These are phyloP conservation scores for Sprattus sprattus DNA, from an alignment of 2,113 vertebrate species.

Conservation along the genomic window DNA sequence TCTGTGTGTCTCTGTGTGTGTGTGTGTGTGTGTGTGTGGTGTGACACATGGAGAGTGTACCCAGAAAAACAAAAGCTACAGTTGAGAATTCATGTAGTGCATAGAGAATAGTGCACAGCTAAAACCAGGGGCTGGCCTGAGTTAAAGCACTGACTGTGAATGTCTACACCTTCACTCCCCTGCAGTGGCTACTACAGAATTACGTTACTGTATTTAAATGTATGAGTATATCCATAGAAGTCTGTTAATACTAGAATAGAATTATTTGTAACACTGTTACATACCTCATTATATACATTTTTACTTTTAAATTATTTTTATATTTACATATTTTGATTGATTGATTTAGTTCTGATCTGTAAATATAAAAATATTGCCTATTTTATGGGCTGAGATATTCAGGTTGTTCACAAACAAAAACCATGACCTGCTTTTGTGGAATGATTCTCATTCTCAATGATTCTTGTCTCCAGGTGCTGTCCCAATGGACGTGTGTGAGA, in stretches of 20 bases:
- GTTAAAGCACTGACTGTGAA: background rate
- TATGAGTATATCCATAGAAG: background rate
- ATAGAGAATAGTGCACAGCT: background rate
- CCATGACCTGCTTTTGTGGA: background rate
- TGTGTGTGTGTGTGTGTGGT: background rate
- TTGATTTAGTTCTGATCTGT: too few species aligned
- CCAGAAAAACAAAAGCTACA: background rate
- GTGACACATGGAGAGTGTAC: background rate
- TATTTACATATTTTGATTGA: too few species aligned
- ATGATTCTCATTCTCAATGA: background rate
- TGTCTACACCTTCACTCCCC: too few species aligned
- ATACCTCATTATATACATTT: background rate
- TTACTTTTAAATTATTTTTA: too few species aligned
- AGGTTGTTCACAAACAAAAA: background rate
- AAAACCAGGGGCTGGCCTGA: background rate
- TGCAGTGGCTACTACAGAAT: background rate
- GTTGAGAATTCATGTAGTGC: background rate
- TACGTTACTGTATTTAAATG: background rate
- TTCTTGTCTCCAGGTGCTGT: constrained; percentile 52
- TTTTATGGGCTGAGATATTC: too few species aligned
- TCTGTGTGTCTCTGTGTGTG: background rate
- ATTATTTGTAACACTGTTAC: background rate
- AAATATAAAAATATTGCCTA: too few species aligned
- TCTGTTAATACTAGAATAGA: too few species aligned
- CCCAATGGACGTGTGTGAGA: constrained; percentile 74